These are phyloP conservation scores for Australoheros facetus DNA, from an alignment of 2,797 vertebrate genomes.

Conservation along the genomic window DNA sequence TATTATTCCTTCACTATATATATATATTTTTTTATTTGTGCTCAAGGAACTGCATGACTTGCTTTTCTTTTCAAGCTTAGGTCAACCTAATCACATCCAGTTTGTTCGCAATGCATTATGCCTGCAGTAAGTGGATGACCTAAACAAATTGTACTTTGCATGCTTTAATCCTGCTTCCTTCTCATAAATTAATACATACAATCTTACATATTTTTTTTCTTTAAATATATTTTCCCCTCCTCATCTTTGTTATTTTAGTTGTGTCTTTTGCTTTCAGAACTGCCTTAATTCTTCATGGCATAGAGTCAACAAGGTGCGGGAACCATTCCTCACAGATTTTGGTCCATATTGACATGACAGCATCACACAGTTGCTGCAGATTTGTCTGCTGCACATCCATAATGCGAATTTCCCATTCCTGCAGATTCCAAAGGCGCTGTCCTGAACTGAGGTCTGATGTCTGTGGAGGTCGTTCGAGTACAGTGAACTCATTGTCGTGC, in stretches of 20 bases:
- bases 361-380: conserved; percentile 29
- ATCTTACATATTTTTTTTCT: background rate
- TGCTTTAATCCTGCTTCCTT: background rate
- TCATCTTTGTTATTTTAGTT: background rate
- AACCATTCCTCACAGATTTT: too few relatives aligned
- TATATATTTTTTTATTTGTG: too few relatives aligned
- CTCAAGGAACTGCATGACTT: background rate
- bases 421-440: accelerated
- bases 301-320: too few relatives aligned
- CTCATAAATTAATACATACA: too few relatives aligned
- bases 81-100: background rate
- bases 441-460: background rate
- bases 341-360: background rate
- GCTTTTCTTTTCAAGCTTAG: background rate
- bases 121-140: background rate
- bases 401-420: background rate
- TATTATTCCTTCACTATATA: too few relatives aligned
- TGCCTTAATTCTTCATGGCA: background rate
- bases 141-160: background rate
- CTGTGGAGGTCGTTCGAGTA: background rate
- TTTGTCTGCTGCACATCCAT: conserved; percentile 61
- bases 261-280: too few relatives aligned
- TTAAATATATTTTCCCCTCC: background rate
- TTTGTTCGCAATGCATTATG: background rate
- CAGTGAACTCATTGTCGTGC: accelerated